Base-by-base conservation (phyloP, 2,888 invertebrate species). In the Cryptosula pallasiana region DNA sequence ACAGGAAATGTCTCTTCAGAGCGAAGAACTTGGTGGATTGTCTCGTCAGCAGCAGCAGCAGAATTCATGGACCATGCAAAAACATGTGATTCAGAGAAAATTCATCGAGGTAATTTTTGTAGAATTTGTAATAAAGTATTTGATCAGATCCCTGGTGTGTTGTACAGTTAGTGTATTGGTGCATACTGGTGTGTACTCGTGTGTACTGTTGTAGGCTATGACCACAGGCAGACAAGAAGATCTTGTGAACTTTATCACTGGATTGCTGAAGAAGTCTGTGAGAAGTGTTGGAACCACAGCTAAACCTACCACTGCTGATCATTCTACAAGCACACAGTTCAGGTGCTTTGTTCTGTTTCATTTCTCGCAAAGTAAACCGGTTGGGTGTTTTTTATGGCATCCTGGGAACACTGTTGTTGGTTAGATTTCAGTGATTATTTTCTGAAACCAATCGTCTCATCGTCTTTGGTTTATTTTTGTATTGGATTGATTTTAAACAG, bases 171-270 rank as follows among this genome's bases (percentile, higher is more conserved):
- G n/a, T n/a, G n/a, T n/a, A n/a, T n/a, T n/a, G n/a, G n/a, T n/a
- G n/a, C n/a, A n/a, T n/a, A n/a, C n/a, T n/a, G n/a, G n/a, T n/a
- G n/a, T n/a, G n/a, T n/a, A n/a, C n/a, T n/a, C n/a, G 9, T 45
- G 9, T 45, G 9, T 45, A 13, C 5, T 57, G 57, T 63, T 25
- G 2, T 32, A 63, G 63, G 63, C 63, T 32, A 63, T 63, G 63
- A 63, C 63, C 9, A 70, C 45, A 25, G 70, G 70, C 13, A 36
- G 34, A 63, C 63, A 63, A n/a, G 63, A 63, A 63, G 70, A 70
- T 54, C 25, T 70, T 35, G 55, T 70, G 5, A 54, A 36, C 27
- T 70, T 70, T 27, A 54, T 70, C n/a, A 36, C 36, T n/a, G 70
- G 70, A 3, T 29, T 70, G 13, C 70, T 70, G 70, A 36, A 54